Base-by-base conservation (phyloP, 2,113 vertebrate species). In the Phoxinus phoxinus region DNA sequence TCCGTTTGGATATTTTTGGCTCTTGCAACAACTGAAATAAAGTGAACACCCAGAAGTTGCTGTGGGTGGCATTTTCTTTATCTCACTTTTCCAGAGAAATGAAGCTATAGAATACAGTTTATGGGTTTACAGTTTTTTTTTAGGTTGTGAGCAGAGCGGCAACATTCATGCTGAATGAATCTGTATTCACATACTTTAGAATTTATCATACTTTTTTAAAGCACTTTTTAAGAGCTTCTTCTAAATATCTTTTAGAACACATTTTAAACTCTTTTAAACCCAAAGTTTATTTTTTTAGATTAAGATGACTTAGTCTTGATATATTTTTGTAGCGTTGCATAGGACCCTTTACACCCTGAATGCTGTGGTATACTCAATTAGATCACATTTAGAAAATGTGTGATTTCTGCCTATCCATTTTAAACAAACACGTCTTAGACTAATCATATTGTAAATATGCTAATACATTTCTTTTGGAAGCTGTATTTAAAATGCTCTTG, bases 31-130 rank as follows among this genome's bases (percentile, higher is more conserved):
- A n/a, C 76, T 79, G 19, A 78, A 78, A 78, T 56, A 69, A 83
- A 82, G 61, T 69, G 81, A 67, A 72, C 63, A 72, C 30, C 32
- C 51, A 58, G 41, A 83, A 72, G 27, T 37, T 83, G 81, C 81
- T 72, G 81, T 41, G 30, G 44, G 67, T 35, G 30, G 81, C 67
- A 19, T 56, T 83, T 83, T 83, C 67, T 71, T 72, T 72, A 83
- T 73, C 81, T n/a, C 15, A 21, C 67, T 56, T 83, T 46, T 72
- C 21, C 81, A 83, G 81, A 30, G 72, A 37, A 72, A 41, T 41
- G 3, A 7, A 56, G 21, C 48, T 23, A 32, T 51, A 32, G 46
- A 71, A 81, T 82, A 53, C 25, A 82, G 81, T 83, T 72, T 58
- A 71, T 65, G 30, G 17, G 81, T 83, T 71, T 56, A 71, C 65